phyloP scores from a whole-genome alignment of 2,113 vertebrate species.

The Elanus axillaris region DNA sequence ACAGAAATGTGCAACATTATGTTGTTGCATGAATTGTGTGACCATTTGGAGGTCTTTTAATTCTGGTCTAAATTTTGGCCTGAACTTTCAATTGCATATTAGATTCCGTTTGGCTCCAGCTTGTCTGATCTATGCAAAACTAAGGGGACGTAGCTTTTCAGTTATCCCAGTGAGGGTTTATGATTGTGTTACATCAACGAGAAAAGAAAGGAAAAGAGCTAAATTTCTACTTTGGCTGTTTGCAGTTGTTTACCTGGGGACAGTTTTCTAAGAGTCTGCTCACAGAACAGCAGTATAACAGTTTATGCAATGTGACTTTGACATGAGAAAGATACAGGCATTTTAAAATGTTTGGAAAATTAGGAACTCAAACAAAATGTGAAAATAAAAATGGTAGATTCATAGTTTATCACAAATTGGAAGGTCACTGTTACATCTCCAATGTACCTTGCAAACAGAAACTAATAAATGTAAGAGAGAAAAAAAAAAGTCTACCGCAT shows the following conservation, averaged over 20 bases:
- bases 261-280: not conserved
- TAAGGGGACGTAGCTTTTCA: not conserved
- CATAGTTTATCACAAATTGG: not conserved
- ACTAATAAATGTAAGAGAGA: not conserved
- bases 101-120: not conserved
- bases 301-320: not conserved
- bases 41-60: not conserved
- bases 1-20: not conserved
- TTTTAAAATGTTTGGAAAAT: not conserved
- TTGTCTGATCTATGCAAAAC: not conserved
- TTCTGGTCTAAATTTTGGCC: not conserved
- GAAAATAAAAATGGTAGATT: not conserved
- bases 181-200: not conserved
- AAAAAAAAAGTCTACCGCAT: not conserved
- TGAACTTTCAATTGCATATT: not conserved
- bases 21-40: not conserved
- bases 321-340: not conserved
- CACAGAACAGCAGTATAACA: not conserved
- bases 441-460: not conserved
- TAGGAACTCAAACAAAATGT: not conserved
- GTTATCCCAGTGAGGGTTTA: not conserved
- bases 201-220: not conserved
- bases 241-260: not conserved
- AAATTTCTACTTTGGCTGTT: not conserved
- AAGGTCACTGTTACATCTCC: not conserved